A percentile compares a stretch with the other conserved stretches of the same genome.
These are phyloP conservation scores for Sycophila texana DNA, from an alignment of 2,888 invertebrate genomes.

Conservation along the genomic window DNA sequence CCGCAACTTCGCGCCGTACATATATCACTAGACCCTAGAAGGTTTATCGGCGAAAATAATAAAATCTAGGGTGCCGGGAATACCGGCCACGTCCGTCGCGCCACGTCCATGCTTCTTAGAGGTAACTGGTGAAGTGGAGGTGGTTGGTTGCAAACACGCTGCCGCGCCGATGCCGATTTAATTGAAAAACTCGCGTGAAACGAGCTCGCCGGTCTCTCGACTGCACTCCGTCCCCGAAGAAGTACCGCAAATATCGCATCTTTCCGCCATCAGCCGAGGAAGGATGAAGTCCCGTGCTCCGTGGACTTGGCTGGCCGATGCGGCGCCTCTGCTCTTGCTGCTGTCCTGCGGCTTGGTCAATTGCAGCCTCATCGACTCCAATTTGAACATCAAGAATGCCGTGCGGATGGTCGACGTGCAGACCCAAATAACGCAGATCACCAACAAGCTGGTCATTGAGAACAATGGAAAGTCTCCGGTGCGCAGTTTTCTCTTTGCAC, in stretches of 20 bases:
- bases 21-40: no score
- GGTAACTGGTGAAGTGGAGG: background rate
- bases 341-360: constrained; percentile 12
- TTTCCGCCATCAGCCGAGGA: background rate
- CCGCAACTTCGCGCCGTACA: no score
- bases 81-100: constrained; percentile 27
- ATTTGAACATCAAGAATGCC: constrained; percentile 85
- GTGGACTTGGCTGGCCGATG: constrained; percentile 18
- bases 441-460: constrained; percentile 87
- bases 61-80: background rate
- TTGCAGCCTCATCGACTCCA: constrained; percentile 67
- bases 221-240: background rate
- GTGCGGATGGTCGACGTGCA: constrained; percentile 91
- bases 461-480: constrained; percentile 86
- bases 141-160: constrained; percentile 8
- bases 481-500: constrained; percentile 83
- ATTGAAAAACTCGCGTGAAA: background rate
- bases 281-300: constrained; percentile 26
- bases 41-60: no score
- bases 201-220: background rate
- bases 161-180: constrained; percentile 20
- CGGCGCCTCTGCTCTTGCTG: background rate
- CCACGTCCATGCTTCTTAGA: constrained; percentile 37
- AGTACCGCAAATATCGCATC: background rate
- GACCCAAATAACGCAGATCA: constrained; percentile 91